Evolutionary conservation across 1,140 invertebrate species (phyloP).

Genomic region (Drosophila kurseongensis): DNA sequence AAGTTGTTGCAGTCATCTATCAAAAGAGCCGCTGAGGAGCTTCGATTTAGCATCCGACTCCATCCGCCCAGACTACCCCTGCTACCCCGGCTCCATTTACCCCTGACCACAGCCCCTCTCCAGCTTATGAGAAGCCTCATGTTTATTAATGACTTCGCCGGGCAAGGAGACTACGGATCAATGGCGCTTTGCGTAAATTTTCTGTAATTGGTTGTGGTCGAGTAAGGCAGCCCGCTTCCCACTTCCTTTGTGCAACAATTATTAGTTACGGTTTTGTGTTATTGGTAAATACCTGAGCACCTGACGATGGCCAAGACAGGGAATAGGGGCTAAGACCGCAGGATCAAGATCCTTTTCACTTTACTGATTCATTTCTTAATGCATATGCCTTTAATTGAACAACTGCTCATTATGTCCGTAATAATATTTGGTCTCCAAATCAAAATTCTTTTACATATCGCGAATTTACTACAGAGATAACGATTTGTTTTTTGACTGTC

Average conservation of each 20-base stretch:
- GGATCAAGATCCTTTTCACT: slow-evolving; percentile 12
- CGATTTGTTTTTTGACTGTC: too few relatives aligned
- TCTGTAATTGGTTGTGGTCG: slow-evolving; percentile 78
- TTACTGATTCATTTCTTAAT: slow-evolving; percentile 72
- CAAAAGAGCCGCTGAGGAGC: slow-evolving; percentile 69
- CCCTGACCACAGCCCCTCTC: slow-evolving; percentile 31
- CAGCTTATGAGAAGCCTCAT: slow-evolving; percentile 53
- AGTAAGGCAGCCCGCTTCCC: slow-evolving; percentile 15
- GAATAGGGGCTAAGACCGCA: slow-evolving; percentile 2
- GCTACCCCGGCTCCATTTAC: slow-evolving; percentile 33
- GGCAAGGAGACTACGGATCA: slow-evolving; percentile 23
- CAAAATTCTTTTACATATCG: too few relatives aligned
- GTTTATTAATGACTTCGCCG: slow-evolving; percentile 72
- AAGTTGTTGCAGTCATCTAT: slow-evolving; percentile 58
- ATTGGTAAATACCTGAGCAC: slow-evolving; percentile 71
- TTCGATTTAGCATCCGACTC: slow-evolving; percentile 53
- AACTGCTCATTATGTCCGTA: too few relatives aligned
- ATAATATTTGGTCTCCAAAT: too few relatives aligned
- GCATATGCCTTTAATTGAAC: too few relatives aligned
- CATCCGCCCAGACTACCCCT: slow-evolving; percentile 8
- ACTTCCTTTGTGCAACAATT: slow-evolving; percentile 44
- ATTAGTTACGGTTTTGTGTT: slow-evolving; percentile 73
- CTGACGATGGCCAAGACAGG: slow-evolving; percentile 7
- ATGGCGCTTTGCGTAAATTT: slow-evolving; percentile 74
- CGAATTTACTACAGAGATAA: too few relatives aligned